These are phyloP conservation scores for Helogale parvula DNA, from an alignment of 2,113 vertebrate species.

Conservation along the genomic window DNA sequence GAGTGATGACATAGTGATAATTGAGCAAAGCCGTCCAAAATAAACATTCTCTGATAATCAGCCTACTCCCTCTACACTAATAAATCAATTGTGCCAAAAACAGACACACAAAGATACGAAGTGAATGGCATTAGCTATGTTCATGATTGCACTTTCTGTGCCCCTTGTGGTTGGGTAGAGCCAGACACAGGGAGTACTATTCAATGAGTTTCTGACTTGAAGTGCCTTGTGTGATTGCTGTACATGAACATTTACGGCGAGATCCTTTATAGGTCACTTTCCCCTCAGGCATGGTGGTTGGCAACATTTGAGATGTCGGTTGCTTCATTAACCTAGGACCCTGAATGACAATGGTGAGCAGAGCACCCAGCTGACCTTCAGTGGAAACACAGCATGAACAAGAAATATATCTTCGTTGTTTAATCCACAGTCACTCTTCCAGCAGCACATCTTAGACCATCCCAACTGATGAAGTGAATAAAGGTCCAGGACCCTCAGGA, in stretches of 20 bases:
- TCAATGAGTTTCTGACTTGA: not conserved
- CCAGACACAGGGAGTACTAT: not conserved
- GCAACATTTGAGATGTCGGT: not conserved
- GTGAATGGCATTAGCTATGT: not conserved
- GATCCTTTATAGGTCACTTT: not conserved
- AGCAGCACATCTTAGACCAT: not conserved
- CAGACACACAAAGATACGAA: not conserved
- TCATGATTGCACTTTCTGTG: not conserved
- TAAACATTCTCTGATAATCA: conserved; percentile 2
- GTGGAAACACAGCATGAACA: not conserved
- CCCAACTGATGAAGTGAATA: not conserved
- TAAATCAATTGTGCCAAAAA: conserved; percentile 11
- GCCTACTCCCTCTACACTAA: not conserved
- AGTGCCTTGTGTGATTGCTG: not conserved
- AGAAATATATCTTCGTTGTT: not conserved
- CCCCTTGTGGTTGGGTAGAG: not conserved
- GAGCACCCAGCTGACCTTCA: not conserved
- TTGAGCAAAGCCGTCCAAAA: not conserved
- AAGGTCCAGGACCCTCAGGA: not conserved
- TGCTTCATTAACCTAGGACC: not conserved
- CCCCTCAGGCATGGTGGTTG: not conserved
- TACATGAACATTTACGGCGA: not conserved
- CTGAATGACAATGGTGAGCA: not conserved
- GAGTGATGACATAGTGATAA: not conserved
- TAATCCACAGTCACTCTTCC: not conserved